Base-by-base conservation (phyloP, 1,140 invertebrate genomes). In the Notospermus geniculatus region DNA sequence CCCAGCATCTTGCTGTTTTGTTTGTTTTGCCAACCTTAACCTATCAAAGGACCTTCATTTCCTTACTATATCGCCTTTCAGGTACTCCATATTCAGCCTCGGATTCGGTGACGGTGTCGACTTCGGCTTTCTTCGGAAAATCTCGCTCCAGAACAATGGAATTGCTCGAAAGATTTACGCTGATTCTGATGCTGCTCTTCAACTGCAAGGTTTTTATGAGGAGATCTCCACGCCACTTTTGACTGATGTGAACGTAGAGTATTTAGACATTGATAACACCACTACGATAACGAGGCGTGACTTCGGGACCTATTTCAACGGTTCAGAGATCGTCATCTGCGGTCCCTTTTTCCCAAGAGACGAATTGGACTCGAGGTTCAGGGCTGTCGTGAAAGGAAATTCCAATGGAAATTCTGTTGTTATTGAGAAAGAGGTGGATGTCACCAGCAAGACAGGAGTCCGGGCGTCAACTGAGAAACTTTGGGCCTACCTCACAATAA, bases 131-230 rank as follows among this genome's bases (percentile, higher is more conserved):
- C 76, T 90, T 1, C 84, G 86, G 65, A 86, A 86, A 71, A 60
- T 90, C 9, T 85, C 87, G 0, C 74, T 88, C 17, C 83, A 86
- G 61, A 89, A 89, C 75, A 72, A 83, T 19, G 89, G 88, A 2
- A 87, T 89, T 72, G 85, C 87, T 60, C 81, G 88, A 25, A 87
- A 87, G 73, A 90, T 91, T 55, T 90, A 90, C 74, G 88, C 88
- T 77, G 88, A 85, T 32, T 82, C 87, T 0, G 88, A 90, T 76
- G 87, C 88, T 2, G 83, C 85, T 59, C 76, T 89, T 22, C 88
- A 91, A 75, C 80, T 90, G 9, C 82, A 85, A 43, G 84, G 87
- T 70, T 90, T 91, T 78, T 91, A 89, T 79, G 82, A 84, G 50
- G 85, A 89, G 78, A 85, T 91, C 45, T 85, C 89, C 1, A 88